Conservation (phyloP, 2,113 vertebrate genomes). For the Sakesphorus luctuosus region DNA sequence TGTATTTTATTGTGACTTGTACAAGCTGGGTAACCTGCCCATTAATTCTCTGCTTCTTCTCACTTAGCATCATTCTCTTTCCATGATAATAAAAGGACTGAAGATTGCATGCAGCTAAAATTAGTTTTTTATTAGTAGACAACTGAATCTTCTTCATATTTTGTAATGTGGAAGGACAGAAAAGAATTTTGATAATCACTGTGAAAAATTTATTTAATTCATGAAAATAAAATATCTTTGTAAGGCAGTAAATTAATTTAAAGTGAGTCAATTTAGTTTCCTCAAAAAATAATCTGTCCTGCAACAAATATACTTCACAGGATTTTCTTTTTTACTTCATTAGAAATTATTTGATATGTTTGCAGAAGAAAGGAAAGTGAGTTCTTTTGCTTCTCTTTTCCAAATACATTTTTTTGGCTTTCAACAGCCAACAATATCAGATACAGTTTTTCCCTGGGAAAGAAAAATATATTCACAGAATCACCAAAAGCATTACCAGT, state of each 20-base stretch:
- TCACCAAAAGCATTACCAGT: not conserved
- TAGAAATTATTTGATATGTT: not conserved
- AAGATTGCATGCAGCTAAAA: not conserved
- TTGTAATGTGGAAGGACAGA: not conserved
- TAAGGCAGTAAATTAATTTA: not conserved
- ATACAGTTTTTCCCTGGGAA: not conserved
- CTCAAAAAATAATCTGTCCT: not conserved
- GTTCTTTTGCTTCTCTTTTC: not conserved
- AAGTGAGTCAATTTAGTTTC: not conserved
- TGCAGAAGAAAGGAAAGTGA: not conserved
- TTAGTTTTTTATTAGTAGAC: constrained; percentile 27
- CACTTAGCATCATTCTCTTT: constrained; percentile 10
- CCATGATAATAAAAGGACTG: not conserved
- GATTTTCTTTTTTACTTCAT: not conserved
- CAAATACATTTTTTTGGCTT: not conserved
- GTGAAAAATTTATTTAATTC: constrained; percentile 7
- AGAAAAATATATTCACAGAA: not conserved
- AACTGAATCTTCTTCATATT: not conserved
- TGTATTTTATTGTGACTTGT: constrained; percentile 10
- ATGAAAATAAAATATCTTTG: not conserved
- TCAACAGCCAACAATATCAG: not conserved
- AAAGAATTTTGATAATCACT: not conserved
- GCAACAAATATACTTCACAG: not conserved
- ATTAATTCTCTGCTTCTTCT: constrained; percentile 41
- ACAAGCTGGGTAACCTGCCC: not conserved